Conservation (phyloP, 2,113 vertebrate genomes). For the Rhinogobius similis region DNA sequence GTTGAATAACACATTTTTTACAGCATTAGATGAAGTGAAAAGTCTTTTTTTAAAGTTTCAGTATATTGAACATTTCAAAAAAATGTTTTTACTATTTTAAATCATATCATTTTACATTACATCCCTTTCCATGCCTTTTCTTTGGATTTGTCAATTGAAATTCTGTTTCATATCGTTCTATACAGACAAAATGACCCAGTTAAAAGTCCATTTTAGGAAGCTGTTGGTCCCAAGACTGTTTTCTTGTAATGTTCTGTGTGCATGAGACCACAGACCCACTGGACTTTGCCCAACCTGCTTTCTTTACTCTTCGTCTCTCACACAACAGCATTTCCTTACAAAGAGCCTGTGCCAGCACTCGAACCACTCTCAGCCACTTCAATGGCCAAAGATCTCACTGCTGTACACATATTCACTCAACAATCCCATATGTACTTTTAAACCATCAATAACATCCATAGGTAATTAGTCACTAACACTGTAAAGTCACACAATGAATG, state of each 20-base stretch:
- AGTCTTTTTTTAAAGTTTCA: not conserved
- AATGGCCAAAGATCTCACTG: not conserved
- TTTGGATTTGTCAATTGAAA: not conserved
- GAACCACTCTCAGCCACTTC: conserved; percentile 6
- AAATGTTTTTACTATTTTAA: not conserved
- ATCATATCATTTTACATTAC: not conserved
- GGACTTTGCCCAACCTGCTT: conserved; percentile 5
- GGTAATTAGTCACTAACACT: no score
- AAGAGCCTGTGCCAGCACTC: conserved; percentile 15
- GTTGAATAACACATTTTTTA: not conserved
- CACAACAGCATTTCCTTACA: conserved; percentile 9
- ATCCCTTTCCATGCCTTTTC: not conserved
- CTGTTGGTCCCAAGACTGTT: conserved; percentile 1
- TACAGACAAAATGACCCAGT: not conserved
- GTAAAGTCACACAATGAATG: not conserved
- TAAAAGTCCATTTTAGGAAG: not conserved
- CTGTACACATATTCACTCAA: not conserved
- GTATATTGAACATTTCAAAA: not conserved
- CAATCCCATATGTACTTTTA: not conserved
- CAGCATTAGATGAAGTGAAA: not conserved
- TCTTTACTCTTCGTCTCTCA: conserved; percentile 3
- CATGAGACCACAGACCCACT: conserved; percentile 1
- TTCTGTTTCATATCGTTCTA: not conserved
- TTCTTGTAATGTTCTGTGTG: not conserved
- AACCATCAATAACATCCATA: not conserved